Percentiles rank a stretch among this genome's conserved stretches.
These are phyloP conservation scores for Caenorhabditis brenneri DNA, from an alignment of 1,140 invertebrate genomes.

Conservation along the genomic window DNA sequence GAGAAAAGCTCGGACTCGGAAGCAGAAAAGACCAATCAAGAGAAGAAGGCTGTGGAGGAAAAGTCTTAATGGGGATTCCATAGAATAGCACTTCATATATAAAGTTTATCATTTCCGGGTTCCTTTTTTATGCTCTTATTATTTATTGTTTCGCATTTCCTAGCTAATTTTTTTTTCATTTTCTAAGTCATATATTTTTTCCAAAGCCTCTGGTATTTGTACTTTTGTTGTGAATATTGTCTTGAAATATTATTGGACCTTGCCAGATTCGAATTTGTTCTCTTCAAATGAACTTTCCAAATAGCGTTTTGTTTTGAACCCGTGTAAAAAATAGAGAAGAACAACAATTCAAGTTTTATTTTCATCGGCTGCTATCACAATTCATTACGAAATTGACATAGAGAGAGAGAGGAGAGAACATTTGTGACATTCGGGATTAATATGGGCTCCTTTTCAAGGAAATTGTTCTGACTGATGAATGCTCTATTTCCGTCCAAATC, in stretches of 20 bases:
- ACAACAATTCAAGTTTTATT: conserved; percentile 18
- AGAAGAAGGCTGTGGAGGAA: background rate
- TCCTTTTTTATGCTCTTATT: background rate
- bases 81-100: background rate
- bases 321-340: background rate
- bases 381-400: conserved; percentile 45
- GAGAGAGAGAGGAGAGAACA: conserved; percentile 22
- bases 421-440: background rate
- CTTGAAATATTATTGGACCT: background rate
- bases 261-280: background rate
- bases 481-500: conserved; percentile 56
- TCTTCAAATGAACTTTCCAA: background rate
- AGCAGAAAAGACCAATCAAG: background rate
- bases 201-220: background rate
- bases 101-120: background rate
- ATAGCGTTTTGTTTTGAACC: background rate
- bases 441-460: background rate
- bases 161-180: background rate
- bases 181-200: background rate
- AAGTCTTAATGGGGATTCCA: background rate
- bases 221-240: background rate
- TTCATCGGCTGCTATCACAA: conserved; percentile 30
- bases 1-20: background rate
- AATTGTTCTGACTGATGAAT: background rate
- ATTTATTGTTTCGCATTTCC: background rate